A percentile compares a stretch with the other conserved stretches of the same genome.
These are phyloP conservation scores for Myopa tessellatipennis DNA, from an alignment of 2,888 invertebrate species.

Conservation along the genomic window DNA sequence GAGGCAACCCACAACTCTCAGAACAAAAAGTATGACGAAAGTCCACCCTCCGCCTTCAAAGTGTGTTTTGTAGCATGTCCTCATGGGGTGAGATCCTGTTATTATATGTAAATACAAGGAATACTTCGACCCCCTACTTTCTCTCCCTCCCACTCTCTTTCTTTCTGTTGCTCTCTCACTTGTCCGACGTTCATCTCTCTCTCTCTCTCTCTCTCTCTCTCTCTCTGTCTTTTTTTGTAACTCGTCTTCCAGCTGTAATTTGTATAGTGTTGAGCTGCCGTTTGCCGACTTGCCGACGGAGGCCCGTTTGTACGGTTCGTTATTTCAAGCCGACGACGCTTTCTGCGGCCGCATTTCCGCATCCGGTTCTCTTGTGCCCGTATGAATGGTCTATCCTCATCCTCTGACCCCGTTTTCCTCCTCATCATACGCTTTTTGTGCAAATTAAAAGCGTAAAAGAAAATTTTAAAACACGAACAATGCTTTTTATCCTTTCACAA, in stretches of 20 bases:
- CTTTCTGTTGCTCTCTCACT: too few species aligned
- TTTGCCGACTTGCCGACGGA: constrained; percentile 33
- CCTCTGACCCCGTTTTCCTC: constrained; percentile 4
- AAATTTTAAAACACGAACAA: constrained; percentile 37
- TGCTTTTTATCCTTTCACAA: constrained; percentile 38
- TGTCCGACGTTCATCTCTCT: not conserved
- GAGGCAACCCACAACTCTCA: not conserved
- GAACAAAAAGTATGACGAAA: not conserved
- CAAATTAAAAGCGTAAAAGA: constrained; percentile 40
- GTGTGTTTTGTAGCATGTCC: too few species aligned
- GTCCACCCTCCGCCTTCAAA: too few species aligned
- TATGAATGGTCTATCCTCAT: not conserved
- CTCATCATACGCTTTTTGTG: constrained; percentile 23
- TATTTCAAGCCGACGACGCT: constrained; percentile 26
- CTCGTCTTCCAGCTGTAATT: not conserved
- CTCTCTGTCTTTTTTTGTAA: too few species aligned
- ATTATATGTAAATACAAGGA: not conserved
- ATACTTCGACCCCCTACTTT: not conserved
- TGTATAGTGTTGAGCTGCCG: constrained; percentile 34
- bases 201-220: not conserved
- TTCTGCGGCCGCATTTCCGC: constrained; percentile 41
- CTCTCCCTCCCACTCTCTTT: not conserved
- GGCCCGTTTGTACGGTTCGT: constrained; percentile 22
- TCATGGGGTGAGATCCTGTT: too few species aligned
- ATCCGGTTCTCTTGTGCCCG: constrained; percentile 37